Conservation (phyloP, 2,797 vertebrate genomes). For the Tapera naevia region DNA sequence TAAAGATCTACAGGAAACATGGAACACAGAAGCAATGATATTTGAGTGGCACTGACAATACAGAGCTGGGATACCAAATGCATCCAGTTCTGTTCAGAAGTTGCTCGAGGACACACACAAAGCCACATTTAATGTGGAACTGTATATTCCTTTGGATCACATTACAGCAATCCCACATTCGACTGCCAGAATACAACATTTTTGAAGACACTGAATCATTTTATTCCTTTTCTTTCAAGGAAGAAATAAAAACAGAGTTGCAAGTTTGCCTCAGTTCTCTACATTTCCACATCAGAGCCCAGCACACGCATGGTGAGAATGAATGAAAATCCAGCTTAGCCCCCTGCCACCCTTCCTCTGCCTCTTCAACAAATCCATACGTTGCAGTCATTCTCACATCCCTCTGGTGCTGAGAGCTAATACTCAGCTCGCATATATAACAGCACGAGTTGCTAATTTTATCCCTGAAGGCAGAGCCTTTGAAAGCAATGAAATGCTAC, state of each 20-base stretch:
- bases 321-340: background rate
- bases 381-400: background rate
- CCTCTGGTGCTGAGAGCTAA: background rate
- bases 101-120: rapidly evolving
- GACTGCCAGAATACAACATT: rapidly evolving
- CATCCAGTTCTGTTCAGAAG: rapidly evolving
- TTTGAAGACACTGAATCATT: rapidly evolving
- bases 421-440: background rate
- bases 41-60: background rate
- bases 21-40: background rate
- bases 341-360: background rate
- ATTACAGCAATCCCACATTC: rapidly evolving
- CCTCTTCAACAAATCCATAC: background rate
- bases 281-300: background rate
- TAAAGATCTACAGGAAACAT: background rate
- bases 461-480: background rate
- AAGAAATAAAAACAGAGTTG: background rate
- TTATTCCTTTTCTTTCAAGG: background rate
- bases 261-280: background rate
- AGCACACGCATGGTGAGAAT: rapidly evolving
- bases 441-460: background rate
- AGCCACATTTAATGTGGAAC: background rate
- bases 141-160: background rate
- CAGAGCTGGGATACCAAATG: background rate
- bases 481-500: background rate